Evolutionary conservation across 2,113 vertebrate species (phyloP), one percentile per base, ranked within the genome.

Genomic region (Labrus mixtus): DNA sequence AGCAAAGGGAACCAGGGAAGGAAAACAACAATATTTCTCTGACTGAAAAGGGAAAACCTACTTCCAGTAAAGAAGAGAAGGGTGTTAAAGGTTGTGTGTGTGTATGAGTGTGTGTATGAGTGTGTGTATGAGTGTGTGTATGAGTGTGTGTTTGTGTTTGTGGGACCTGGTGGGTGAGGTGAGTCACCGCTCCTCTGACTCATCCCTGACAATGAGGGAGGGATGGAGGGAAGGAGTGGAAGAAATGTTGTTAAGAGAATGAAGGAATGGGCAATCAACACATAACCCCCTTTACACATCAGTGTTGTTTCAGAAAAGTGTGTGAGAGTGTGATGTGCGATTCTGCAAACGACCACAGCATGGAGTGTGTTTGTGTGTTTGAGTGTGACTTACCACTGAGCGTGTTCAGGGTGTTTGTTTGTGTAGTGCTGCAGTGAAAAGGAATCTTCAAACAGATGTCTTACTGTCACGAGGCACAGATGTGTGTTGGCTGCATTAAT

Each of bases 11-110:
- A 60, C 61, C n/a, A 51, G 76, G 46, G 68, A 58, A 68, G 53
- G 46, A 91, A 87, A 89, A 89, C 78, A 64, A 83, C 90, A 85
- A 85, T 70, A 85, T 84, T 85, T 78, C 77, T 84, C 54, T 59
- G 59, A 68, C 80, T 79, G 81, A 87, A 87, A 77, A 72, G 53
- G 54, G 62, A 84, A 84, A 84, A 85, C 81, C 62, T 46, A 84
- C 79, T 90, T 86, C 83, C 81, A 82, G 80, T 87, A 81, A 86
- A 73, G 57, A 5, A 61, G 73, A 68, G 23, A 55, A 22, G 12
- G 13, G 19, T 64, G 29, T 70, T 74, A 62, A 74, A 81, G 61
- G 41, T 22, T 72, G 51, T 70, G 48, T 78, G 66, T 58, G n/a
- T 72, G 61, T 41, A 65, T 36, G 17, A 66, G 62, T 72, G 69